Base-by-base conservation (phyloP, 2,888 invertebrate genomes). In the Apantesis nais region DNA sequence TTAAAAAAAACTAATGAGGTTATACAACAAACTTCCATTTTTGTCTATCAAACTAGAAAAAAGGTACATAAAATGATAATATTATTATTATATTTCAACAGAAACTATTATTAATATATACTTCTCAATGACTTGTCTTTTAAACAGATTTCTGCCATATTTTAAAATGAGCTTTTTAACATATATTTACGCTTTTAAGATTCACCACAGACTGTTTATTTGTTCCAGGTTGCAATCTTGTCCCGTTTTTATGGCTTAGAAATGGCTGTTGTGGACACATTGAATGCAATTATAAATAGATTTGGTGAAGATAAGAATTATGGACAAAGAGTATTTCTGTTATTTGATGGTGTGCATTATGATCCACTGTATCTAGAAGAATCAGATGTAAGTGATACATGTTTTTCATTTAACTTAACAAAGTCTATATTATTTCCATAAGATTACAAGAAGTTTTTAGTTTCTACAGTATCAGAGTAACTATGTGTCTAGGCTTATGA, bases 271-370 rank as follows among this genome's bases (percentile, higher is more conserved):
- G 98, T 99, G 7, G 98, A 99, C 88, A 98, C 98, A 66, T 96
- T 98, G 79, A 98, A 98, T 89, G 97, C 97, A 61, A 97, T 98
- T 74, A 97, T 99, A 73, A 98, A 98, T 90, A 96, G 98, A 82
- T 98, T 99, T 92, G 99, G 99, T 0, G 99, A 99, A 92, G 99
- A 99, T 90, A 97, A 97, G 86, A 96, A 97, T 83, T 99, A 98
- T 88, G 96, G 97, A 2, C 96, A 97, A 72, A 93, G 99, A 83
- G 98, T 98, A 7, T 97, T 99, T 87, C 93, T 99, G 9, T 95
- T 99, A 67, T 99, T 99, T 89, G 99, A 99, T 92, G 99, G 99
- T 29, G 98, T 99, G 67, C 99, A 99, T 92, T 99, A 99, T 88
- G 99, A 99, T 92, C 98, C 99, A 0, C 92, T 99, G 19, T 98